Evolutionary conservation across 2,797 vertebrate species (phyloP), one percentile per base, ranked within the genome.

Genomic region (Acrocephalus scirpaceus): DNA sequence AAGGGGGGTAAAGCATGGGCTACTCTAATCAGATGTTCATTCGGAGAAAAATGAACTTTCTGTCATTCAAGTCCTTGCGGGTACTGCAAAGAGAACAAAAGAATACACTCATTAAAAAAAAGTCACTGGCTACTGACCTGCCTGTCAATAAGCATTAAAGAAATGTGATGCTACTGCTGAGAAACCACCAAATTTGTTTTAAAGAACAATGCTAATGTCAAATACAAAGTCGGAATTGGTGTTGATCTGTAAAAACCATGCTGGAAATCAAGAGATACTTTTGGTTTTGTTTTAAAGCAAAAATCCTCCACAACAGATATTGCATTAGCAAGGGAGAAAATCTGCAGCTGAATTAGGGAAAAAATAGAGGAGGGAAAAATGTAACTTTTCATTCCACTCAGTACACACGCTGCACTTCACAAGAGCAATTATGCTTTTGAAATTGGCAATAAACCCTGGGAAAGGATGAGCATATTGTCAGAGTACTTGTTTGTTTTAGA

Each of bases 11-110:
- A 93, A 93, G 54, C 85, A 90, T 89, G 65, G 93, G 84, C 95
- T 94, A 92, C 91, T 97, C 85, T 95, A 84, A 95, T 97, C 96
- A 97, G 94, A 93, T 97, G 92, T 94, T 96, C 93, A 95, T 60
- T 86, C 27, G 22, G 57, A 92, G 92, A 94, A 95, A 95, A 95
- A 96, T 95, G 95, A 97, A 96, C 95, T 96, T 95, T 75, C 92
- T 95, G 95, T 95, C 92, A 96, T 94, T 92, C 90, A 90, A 87
- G 84, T 95, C 93, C 92, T 96, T 93, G 61, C 2, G 88, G 89
- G 57, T 95, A 88, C 94, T 91, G 60, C 81, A 45, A 95, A 88
- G 95, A 89, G 90, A 95, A 94, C 92, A 94, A 95, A 96, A 96
- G 94, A 72, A 73, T 78, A 83, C 48, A 74, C 82, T 91, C 89